Percentiles rank a stretch among this genome's conserved stretches.
Evolutionary conservation across 2,888 invertebrate genomes (phyloP).

Genomic region (Phoenoteleia sp.): DNA sequence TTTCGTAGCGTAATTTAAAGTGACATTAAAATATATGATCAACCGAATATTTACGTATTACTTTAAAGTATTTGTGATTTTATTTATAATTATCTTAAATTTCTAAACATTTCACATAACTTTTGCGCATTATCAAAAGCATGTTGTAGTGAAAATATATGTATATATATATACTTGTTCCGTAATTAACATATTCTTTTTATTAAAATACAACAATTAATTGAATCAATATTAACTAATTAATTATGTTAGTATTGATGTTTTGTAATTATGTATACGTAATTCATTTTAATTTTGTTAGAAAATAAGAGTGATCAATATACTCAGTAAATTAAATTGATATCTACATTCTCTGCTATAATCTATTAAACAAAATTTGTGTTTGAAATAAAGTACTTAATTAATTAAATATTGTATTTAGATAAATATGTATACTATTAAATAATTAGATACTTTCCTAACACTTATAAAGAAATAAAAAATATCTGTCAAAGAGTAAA

Average conservation of each 20-base stretch:
- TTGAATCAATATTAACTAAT: not conserved
- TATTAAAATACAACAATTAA: not conserved
- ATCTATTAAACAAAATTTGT: not conserved
- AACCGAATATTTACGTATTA: slow-evolving; percentile 21
- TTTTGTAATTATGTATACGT: too few relatives aligned
- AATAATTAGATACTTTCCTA: too few relatives aligned
- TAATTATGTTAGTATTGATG: not conserved
- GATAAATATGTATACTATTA: too few relatives aligned
- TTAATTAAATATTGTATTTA: too few relatives aligned
- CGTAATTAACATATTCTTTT: not conserved
- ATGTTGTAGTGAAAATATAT: not conserved
- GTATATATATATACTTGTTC: not conserved
- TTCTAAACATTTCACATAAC: slow-evolving; percentile 30
- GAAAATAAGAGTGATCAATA: too few relatives aligned
- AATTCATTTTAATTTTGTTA: not conserved
- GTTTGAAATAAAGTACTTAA: too few relatives aligned
- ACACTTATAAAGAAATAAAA: too few relatives aligned
- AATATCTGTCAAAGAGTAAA: not conserved
- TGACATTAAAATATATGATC: slow-evolving; percentile 32
- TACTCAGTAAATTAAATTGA: too few relatives aligned
- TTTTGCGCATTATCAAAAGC: slow-evolving; percentile 17
- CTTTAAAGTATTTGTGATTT: slow-evolving; percentile 46
- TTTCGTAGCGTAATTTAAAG: slow-evolving; percentile 1
- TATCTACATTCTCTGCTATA: too few relatives aligned
- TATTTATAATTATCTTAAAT: slow-evolving; percentile 30